Evolutionary conservation across 2,888 invertebrate species (phyloP), one percentile per base, ranked within the genome.

Genomic region (Erpobdella octoculata): DNA sequence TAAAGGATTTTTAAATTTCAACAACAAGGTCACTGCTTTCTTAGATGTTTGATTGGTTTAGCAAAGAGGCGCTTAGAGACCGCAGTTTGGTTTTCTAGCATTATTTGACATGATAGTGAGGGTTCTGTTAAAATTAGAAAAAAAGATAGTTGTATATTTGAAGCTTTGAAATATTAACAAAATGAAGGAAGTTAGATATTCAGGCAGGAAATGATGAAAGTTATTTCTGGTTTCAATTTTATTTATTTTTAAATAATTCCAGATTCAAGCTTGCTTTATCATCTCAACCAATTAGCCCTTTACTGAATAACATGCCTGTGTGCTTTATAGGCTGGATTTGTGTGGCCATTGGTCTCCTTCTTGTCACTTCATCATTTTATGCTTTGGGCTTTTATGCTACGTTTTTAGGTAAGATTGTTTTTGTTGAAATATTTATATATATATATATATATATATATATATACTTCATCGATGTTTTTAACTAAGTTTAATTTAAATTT

Each of bases 361-460:
- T 74, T 0, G 73, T 74, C 18, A 3, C 72, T n/a, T 59, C 53
- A 48, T 68, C 71, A 35, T 74, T 66, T 41, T 46, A 67, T 31
- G 46, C 58, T 5, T 66, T 74, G 18, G 74, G 74, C 15, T 73
- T 73, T 28, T 72, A 48, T 64, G 71, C 58, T 25, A 73, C 72
- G n/a, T 73, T 73, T 41, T 69, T 74, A n/a, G 74, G 74, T 74
- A 25, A 46, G 71, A 53, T n/a, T n/a, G n/a, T n/a, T n/a, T n/a
- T n/a, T n/a, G n/a, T n/a, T n/a, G n/a, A n/a, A n/a, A n/a, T n/a
- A n/a, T n/a, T n/a, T n/a, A n/a, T n/a, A n/a, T n/a, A n/a, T n/a
- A n/a, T n/a, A n/a, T n/a, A n/a, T n/a, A n/a, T n/a, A n/a, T n/a
- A n/a, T n/a, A n/a, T n/a, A n/a, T n/a, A n/a, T n/a, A n/a, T n/a